phyloP scores from a whole-genome alignment of 2,888 invertebrate genomes.

The Lysandra coridon region DNA sequence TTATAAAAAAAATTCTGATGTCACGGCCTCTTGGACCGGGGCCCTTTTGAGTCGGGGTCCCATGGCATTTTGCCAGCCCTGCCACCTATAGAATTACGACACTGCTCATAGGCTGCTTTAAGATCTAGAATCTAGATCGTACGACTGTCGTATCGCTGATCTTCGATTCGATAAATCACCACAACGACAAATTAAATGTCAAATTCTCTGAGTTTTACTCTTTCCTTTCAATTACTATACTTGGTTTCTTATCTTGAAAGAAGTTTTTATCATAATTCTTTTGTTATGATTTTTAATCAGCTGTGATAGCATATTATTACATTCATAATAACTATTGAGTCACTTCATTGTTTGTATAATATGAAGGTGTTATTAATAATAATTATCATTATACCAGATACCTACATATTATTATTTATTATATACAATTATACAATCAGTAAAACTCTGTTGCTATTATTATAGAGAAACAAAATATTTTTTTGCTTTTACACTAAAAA shows the following conservation, averaged over 20 bases:
- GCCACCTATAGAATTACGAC: too few relatives aligned
- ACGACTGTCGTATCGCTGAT: too few relatives aligned
- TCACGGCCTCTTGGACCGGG: too few relatives aligned
- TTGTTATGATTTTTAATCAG: slow-evolving; percentile 3
- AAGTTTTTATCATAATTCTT: background rate
- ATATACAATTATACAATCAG: background rate
- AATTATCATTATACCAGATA: background rate
- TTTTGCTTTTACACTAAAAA: background rate
- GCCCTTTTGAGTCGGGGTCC: too few relatives aligned
- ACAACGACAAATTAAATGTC: too few relatives aligned
- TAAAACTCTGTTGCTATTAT: background rate
- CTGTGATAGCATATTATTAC: background rate
- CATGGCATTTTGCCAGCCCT: too few relatives aligned
- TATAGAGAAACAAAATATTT: background rate
- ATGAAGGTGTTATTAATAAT: background rate
- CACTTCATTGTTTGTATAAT: background rate
- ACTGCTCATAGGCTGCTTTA: too few relatives aligned
- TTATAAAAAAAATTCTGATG: too few relatives aligned
- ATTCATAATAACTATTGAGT: background rate
- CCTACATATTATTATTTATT: background rate
- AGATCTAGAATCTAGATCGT: too few relatives aligned
- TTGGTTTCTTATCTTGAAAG: background rate
- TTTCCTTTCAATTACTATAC: too few relatives aligned
- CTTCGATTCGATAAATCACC: too few relatives aligned
- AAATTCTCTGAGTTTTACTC: too few relatives aligned